Base-by-base conservation (phyloP, 2,888 invertebrate genomes). In the Endomychus coccineus region DNA sequence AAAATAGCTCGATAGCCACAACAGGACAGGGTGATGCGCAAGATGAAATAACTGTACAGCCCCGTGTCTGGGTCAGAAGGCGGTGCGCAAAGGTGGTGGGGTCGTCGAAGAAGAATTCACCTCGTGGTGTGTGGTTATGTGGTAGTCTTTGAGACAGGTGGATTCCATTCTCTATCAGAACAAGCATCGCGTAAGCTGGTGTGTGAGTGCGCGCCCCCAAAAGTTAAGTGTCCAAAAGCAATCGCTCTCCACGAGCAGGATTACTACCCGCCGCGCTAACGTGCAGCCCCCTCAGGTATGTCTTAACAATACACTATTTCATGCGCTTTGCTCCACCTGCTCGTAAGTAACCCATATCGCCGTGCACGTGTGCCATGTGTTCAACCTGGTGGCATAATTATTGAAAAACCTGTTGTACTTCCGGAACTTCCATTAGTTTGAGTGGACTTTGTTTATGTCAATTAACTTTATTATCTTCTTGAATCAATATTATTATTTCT, bases 41-140 rank as follows among this genome's bases (percentile, higher is more conserved):
- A 62, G 62, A 63, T 61, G 62, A 62, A 61, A 64, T 65, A 67
- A 68, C 68, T 68, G 68, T 67, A 68, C 63, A 67, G 61, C 56
- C 55, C 40, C 57, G 61, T 67, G 68, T 69, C 69, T 69, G 68
- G 69, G 69, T 69, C 69, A 69, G 64, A 65, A 68, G 68, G 69
- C 45, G 49, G 49, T 45, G 49, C 38, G 27, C 27, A 21, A n/a
- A n/a, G n/a, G n/a, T n/a, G n/a, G n/a, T n/a, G n/a, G n/a, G n/a
- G n/a, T n/a, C n/a, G n/a, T n/a, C n/a, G n/a, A n/a, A n/a, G 27
- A 24, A 41, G 39, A 36, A 30, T 34, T 24, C 36, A 13, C 38
- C 42, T 31, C 36, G 41, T 43, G 43, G 39, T 42, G 39, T 49
- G 42, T 43, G 42, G 47, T 49, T 47, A 12, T 34, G 34, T 51